phyloP scores from a whole-genome alignment of 2,888 invertebrate genomes.

The Drosophila peninsularis region DNA sequence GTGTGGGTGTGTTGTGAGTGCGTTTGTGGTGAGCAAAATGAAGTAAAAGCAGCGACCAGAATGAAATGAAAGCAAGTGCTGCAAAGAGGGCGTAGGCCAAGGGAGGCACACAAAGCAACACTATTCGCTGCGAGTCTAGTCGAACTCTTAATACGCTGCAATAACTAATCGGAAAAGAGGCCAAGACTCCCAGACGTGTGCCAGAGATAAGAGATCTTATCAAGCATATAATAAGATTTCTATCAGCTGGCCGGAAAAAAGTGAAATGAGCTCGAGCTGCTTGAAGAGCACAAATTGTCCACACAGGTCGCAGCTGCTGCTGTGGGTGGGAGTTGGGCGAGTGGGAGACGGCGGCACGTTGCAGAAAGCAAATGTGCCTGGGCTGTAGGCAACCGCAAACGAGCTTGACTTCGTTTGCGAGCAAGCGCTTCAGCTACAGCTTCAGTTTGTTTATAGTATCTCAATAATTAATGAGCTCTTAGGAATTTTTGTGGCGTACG shows the following conservation, averaged over 20 bases:
- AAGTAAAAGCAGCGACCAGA: conserved; percentile 69
- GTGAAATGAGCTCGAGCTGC: neutral
- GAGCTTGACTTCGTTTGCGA: conserved; percentile 74
- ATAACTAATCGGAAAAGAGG: neutral
- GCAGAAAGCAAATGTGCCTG: conserved; percentile 71
- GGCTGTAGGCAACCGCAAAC: conserved; percentile 77
- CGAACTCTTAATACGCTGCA: conserved; percentile 43
- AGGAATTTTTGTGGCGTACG: conserved; percentile 78
- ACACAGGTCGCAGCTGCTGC: conserved; percentile 18
- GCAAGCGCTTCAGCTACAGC: conserved; percentile 41
- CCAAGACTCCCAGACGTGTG: no score
- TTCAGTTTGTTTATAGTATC: conserved; percentile 78
- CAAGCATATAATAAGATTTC: neutral
- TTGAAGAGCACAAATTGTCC: conserved; percentile 66
- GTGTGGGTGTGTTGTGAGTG: conserved; percentile 36
- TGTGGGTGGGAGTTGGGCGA: neutral
- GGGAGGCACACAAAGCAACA: conserved; percentile 22
- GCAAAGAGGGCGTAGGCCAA: conserved; percentile 16
- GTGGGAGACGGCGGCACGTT: conserved; percentile 4
- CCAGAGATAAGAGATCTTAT: neutral
- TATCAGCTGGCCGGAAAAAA: conserved; percentile 1
- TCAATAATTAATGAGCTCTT: conserved; percentile 83
- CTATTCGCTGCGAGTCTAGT: conserved; percentile 6
- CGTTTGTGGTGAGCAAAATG: conserved; percentile 65
- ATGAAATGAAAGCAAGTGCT: conserved; percentile 78